Conservation (phyloP, 2,888 invertebrate genomes). For the Heliconius cydno region DNA sequence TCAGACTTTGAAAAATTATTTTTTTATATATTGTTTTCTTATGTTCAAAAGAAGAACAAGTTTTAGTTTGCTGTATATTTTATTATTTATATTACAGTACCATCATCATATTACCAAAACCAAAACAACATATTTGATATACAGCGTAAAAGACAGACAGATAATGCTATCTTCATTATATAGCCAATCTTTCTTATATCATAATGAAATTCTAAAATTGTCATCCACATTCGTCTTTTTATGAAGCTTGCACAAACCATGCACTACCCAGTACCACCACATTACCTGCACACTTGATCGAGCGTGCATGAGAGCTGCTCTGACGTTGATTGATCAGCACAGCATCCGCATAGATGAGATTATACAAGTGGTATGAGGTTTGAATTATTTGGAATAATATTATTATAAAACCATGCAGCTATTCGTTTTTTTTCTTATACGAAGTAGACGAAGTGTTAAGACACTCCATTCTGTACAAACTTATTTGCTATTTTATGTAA, state of each 20-base stretch:
- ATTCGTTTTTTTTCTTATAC: not conserved
- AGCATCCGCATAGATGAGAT: conserved; percentile 19
- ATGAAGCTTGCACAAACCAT: conserved; percentile 34
- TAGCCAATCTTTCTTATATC: conserved; percentile 2
- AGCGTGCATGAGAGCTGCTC: conserved; percentile 43
- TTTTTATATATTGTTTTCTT: too few species aligned
- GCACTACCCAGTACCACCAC: conserved; percentile 34
- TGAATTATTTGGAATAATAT: not conserved
- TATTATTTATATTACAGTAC: too few species aligned
- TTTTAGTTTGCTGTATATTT: too few species aligned
- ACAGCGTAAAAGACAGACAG: too few species aligned
- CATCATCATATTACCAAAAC: too few species aligned
- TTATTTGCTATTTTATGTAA: too few species aligned
- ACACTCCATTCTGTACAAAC: too few species aligned
- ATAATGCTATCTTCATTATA: not conserved
- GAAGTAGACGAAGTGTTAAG: too few species aligned
- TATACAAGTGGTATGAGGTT: not conserved
- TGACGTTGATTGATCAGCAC: conserved; percentile 50
- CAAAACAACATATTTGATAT: too few species aligned
- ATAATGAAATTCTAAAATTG: conserved; percentile 26
- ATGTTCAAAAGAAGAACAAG: too few species aligned
- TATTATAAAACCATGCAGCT: not conserved
- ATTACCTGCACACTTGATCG: conserved; percentile 50
- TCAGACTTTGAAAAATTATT: too few species aligned
- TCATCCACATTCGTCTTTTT: conserved; percentile 23